These are phyloP conservation scores for Melanotus villosus DNA, from an alignment of 2,888 invertebrate genomes.

Conservation along the genomic window DNA sequence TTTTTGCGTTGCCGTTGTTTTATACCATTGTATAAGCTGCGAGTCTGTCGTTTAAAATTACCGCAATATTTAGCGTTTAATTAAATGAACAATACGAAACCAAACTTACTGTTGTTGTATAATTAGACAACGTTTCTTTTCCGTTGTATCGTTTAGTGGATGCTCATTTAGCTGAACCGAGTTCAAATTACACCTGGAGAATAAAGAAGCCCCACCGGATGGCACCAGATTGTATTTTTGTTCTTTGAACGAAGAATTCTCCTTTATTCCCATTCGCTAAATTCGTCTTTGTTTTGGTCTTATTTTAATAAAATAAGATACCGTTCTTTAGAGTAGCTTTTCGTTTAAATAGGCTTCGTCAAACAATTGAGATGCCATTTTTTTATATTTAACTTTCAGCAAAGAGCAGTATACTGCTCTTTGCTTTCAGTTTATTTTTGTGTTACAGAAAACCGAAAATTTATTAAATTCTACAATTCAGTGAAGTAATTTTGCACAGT, in stretches of 20 bases:
- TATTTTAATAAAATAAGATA: constrained; percentile 8
- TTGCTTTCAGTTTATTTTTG: too few relatives aligned
- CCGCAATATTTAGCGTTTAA: constrained; percentile 25
- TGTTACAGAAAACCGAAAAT: too few relatives aligned
- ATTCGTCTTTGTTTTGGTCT: constrained; percentile 21
- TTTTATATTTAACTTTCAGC: too few relatives aligned
- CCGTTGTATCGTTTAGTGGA: constrained; percentile 30
- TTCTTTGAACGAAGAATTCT: constrained; percentile 16
- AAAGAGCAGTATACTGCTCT: too few relatives aligned
- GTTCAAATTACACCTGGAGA: constrained; percentile 36
- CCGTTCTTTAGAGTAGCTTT: not conserved
- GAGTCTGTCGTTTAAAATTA: constrained; percentile 11
- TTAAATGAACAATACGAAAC: constrained; percentile 25
- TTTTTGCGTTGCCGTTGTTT: not conserved
- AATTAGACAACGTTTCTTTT: constrained; percentile 29
- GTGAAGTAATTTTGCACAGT: too few relatives aligned
- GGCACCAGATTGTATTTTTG: constrained; percentile 30
- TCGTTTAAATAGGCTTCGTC: not conserved
- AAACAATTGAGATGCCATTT: too few relatives aligned
- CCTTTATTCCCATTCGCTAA: constrained; percentile 20
- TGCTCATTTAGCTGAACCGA: constrained; percentile 27
- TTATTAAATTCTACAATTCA: too few relatives aligned
- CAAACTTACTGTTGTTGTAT: constrained; percentile 20
- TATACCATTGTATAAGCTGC: not conserved
- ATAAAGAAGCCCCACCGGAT: constrained; percentile 33